Percentiles rank a stretch among this genome's conserved stretches.
Evolutionary conservation across 2,797 vertebrate genomes (phyloP).

Genomic region (Sebastiscus albofasciatus): DNA sequence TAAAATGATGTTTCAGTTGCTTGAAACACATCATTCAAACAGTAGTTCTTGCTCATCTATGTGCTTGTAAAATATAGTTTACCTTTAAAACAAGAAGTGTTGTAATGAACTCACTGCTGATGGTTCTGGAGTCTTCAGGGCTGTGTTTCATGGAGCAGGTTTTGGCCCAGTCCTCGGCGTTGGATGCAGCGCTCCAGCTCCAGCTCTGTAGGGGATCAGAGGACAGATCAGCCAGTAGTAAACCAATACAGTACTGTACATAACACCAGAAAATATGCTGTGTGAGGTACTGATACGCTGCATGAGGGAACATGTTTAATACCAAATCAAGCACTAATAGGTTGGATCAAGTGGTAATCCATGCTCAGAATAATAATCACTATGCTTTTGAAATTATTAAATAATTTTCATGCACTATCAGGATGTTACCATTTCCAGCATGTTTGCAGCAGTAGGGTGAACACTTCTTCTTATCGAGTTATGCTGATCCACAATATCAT

Average conservation of each 20-base stretch:
- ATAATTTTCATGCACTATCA: background rate
- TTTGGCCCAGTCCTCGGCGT: constrained; percentile 60
- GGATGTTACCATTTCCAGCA: constrained; percentile 65
- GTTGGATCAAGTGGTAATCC: background rate
- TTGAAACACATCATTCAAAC: background rate
- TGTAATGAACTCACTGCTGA: constrained; percentile 40
- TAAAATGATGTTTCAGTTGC: background rate
- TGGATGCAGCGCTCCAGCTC: constrained; percentile 54
- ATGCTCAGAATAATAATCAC: background rate
- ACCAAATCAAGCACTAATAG: background rate
- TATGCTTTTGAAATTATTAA: background rate
- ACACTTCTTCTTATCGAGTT: constrained; percentile 53
- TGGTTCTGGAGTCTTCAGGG: background rate
- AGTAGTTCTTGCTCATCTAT: background rate
- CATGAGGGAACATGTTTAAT: background rate
- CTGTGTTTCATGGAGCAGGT: constrained; percentile 63
- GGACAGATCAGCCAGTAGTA: background rate
- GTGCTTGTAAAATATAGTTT: background rate
- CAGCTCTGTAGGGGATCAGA: constrained; percentile 55
- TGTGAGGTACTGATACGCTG: background rate
- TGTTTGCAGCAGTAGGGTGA: constrained; percentile 54
- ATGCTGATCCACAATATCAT: constrained; percentile 55
- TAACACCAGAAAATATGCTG: background rate
- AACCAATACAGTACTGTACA: background rate
- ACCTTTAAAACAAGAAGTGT: background rate